Conservation (phyloP, 2,888 invertebrate species). For the Xestia sexstrigata region DNA sequence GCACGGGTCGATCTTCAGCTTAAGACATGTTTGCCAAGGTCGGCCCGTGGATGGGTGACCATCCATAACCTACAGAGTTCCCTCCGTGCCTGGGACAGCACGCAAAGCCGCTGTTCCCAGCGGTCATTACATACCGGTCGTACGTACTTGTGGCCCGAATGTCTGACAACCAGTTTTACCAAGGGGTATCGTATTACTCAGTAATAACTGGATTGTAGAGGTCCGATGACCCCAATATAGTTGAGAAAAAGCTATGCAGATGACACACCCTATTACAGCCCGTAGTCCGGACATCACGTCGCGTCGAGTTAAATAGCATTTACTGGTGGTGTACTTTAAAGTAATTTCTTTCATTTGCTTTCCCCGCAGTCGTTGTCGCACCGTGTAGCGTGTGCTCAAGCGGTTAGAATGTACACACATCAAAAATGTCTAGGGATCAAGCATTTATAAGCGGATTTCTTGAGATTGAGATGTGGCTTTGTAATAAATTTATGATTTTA, state of each 20-base stretch:
- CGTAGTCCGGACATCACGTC: background rate
- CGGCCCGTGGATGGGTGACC: background rate
- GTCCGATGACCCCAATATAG: background rate
- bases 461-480: too few relatives aligned
- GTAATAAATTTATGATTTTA: too few relatives aligned
- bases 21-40: background rate
- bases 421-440: too few relatives aligned
- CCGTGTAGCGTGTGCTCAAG: background rate
- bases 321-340: too few relatives aligned
- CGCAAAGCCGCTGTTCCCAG: background rate
- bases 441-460: too few relatives aligned
- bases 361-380: background rate
- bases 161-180: background rate
- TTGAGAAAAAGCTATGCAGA: background rate
- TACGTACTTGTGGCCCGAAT: too few relatives aligned
- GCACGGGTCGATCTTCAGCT: background rate
- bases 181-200: background rate
- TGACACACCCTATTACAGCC: background rate
- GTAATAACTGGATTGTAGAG: background rate
- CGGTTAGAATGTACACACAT: background rate
- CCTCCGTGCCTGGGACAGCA: background rate
- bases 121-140: too few relatives aligned
- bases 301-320: too few relatives aligned
- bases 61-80: background rate
- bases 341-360: background rate